A percentile compares a stretch with the other conserved stretches of the same genome.
Evolutionary conservation across 53 echinoderm and acorn worm species (phyloP).

Genomic region (Stichopus horrens): DNA sequence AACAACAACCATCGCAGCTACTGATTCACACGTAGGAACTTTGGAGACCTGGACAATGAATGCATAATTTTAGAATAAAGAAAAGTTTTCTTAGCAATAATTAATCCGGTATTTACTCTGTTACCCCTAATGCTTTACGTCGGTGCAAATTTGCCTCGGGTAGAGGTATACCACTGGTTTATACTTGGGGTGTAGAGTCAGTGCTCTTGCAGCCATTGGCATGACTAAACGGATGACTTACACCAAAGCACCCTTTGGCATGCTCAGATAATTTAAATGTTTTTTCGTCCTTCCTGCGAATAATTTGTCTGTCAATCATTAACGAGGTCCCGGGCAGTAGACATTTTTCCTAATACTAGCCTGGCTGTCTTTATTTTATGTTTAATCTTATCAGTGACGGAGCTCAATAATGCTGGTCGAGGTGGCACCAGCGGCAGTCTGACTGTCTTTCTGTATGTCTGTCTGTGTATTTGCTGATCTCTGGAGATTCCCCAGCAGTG

Average conservation of each 20-base stretch:
- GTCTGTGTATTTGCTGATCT: not conserved
- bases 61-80: not conserved
- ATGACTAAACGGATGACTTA: not conserved
- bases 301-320: slow-evolving; percentile 32
- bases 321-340: not conserved
- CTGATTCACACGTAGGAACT: not conserved
- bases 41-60: not conserved
- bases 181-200: not conserved
- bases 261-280: slow-evolving; percentile 1
- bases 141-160: not conserved
- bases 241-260: not conserved
- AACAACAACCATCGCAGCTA: not conserved
- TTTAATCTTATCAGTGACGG: too few species aligned
- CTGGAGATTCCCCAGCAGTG: slow-evolving; percentile 21
- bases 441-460: not conserved
- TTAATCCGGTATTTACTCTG: not conserved
- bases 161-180: not conserved
- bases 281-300: not conserved
- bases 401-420: too few species aligned
- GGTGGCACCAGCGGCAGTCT: not conserved
- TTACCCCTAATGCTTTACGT: not conserved
- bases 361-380: not conserved
- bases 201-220: not conserved
- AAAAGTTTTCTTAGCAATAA: not conserved
- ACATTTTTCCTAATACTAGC: not conserved